Base-by-base conservation (phyloP, 1,140 invertebrate species). In the Drosophila pseudoananassae region DNA sequence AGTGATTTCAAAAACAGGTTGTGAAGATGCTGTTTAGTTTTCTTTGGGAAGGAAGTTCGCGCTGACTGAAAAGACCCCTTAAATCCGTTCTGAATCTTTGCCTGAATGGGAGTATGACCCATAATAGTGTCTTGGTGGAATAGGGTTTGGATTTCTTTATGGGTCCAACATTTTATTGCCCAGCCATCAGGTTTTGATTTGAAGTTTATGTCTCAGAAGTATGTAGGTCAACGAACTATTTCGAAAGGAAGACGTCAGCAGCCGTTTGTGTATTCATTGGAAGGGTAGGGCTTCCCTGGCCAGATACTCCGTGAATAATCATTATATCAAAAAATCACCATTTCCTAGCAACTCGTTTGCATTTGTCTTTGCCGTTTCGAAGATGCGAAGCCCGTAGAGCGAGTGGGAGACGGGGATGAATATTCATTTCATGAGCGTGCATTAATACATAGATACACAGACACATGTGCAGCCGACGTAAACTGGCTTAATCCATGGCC, bases 201-300 rank as follows among this genome's bases (percentile, higher is more conserved):
- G 46, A 9, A 14, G 46, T 29, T 51, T 61, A 78, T 59, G 25
- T 12, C 27, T 5, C 20, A 0, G 20, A 65, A 50, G 53, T 58
- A 17, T 72, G 72, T 58, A 17, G 78, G 72, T 76, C 72, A 76
- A 9, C 70, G 64, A 76, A 55, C 55, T 65, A 23, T 69, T 29
- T 33, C 7, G 14, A 55, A 52, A 27, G 17, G 33, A n/a, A 23
- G 47, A 14, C 7, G 10, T 8, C n/a, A 14, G 29, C 40, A 69
- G 61, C 61, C 54, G 65, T 68, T 5, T 17, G 20, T 20, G 45
- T 63, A 29, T 33, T 65, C 38, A 46, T 66, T 4, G n/a, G 9
- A 20, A 20, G 65, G 65, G 61, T 69, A 47, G 61, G 60, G 60
- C 14, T 52, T 65, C 64, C 61, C 65, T 36, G 40, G 40, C 25